Evolutionary conservation across 1,140 invertebrate species (phyloP).

Genomic region (Rhopalosiphum padi): DNA sequence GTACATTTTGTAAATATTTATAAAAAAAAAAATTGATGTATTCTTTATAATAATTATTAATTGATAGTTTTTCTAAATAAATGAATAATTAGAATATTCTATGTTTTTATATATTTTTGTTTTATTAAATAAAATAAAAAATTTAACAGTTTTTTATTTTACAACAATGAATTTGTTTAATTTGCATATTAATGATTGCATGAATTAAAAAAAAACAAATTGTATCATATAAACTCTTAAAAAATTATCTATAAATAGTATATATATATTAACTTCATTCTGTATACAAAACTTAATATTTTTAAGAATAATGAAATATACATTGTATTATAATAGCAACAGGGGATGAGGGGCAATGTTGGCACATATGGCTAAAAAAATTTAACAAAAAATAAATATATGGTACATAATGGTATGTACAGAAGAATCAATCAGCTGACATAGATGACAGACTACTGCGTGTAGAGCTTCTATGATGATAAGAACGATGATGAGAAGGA

Average conservation of each 20-base stretch:
- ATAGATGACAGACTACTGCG: conserved; percentile 75
- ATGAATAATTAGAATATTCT: conserved; percentile 24
- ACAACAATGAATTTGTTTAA: conserved; percentile 39
- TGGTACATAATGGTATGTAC: conserved; percentile 36
- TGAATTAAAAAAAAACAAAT: conserved; percentile 40
- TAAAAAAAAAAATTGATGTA: conserved; percentile 3
- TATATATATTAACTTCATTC: neutral
- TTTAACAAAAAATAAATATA: conserved; percentile 47
- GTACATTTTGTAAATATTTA: conserved; percentile 45
- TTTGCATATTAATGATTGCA: conserved; percentile 21
- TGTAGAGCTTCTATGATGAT: conserved; percentile 69
- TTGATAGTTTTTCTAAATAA: conserved; percentile 16
- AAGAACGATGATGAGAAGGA: conserved; percentile 64
- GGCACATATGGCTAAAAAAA: conserved; percentile 54
- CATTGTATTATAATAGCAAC: conserved; percentile 38
- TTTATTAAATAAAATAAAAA: conserved; percentile 46
- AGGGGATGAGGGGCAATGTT: conserved; percentile 48
- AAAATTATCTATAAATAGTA: conserved; percentile 26
- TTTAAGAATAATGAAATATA: conserved; percentile 48
- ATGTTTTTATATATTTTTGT: conserved; percentile 4
- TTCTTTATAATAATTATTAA: conserved; percentile 32
- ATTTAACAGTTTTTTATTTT: conserved; percentile 46
- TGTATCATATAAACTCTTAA: conserved; percentile 30
- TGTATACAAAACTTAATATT: conserved; percentile 47
- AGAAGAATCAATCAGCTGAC: conserved; percentile 67